Base-by-base conservation (phyloP, 2,113 vertebrate genomes). In the Rhinoderma darwinii region DNA sequence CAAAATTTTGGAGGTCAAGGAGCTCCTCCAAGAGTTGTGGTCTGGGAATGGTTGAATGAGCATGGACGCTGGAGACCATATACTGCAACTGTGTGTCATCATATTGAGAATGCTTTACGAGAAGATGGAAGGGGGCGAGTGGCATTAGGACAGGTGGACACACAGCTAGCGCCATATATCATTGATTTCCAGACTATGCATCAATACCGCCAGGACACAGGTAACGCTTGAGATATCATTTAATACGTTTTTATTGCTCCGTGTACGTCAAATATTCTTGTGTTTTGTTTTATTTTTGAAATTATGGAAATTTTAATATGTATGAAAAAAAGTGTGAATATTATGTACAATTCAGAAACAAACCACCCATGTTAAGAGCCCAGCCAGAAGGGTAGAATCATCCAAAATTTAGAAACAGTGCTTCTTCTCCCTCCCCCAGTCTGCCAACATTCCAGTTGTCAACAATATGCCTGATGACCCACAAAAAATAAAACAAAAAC, bases 151-250 rank as follows among this genome's bases (percentile, higher is more conserved):
- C 97, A 98, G 92, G 96, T 98, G 78, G 98, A 99, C 0, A 92
- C 93, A 39, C 97, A 96, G 92, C 96, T 99, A 50, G 92, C 96
- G 0, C 96, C 98, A n/a, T 99, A 99, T 88, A 41, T 98, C 93
- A 97, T 99, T 0, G 97, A 99, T 92, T 94, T 99, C 90, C 97
- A 98, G 92, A 97, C 97, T 91, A 99, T 99, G 98, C 96, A 99
- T 88, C 98, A 99, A 93, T 98, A 98, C 88, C 95, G 97, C 72
- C 98, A 99, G 93, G 97, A 99, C 90, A 99, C 97, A 79, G 97
- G 97, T 99, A 94, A 93, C 95, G 15, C 5, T 4, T 30, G 47
- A 25, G 66, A 5, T 6, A 37, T 43, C 20, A 44, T 66, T 14
- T 27, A 41, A 68, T 0, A 63, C 14, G 4, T 37, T 12, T 43